A percentile compares a stretch with the other conserved stretches of the same genome.
These are phyloP conservation scores for Dryococelus australis DNA, from an alignment of 2,888 invertebrate species.

Conservation along the genomic window DNA sequence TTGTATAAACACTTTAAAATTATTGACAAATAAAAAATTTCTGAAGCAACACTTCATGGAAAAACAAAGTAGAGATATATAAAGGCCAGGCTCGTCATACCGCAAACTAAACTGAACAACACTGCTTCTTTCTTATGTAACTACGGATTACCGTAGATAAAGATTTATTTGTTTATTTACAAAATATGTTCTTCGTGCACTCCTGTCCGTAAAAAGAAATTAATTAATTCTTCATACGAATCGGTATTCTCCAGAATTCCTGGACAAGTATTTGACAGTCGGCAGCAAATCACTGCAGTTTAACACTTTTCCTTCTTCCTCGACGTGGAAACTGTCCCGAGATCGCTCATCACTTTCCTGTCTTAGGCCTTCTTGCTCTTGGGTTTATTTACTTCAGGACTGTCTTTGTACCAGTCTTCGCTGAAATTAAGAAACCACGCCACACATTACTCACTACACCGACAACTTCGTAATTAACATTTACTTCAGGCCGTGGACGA, in stretches of 20 bases:
- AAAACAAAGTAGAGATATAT: too few relatives aligned
- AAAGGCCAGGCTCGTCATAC: neutral
- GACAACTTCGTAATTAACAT: too few relatives aligned
- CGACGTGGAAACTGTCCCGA: neutral
- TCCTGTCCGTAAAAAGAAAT: neutral
- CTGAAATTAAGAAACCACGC: conserved; percentile 56
- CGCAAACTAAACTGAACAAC: neutral
- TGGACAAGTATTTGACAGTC: neutral
- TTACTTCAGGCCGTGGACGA: too few relatives aligned
- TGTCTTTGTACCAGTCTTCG: conserved; percentile 92
- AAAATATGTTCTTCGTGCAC: neutral
- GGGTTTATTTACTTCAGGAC: conserved; percentile 60
- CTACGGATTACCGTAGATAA: neutral
- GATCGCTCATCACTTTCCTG: conserved; percentile 56
- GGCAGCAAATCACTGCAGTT: neutral
- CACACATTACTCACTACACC: too few relatives aligned
- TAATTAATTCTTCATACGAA: neutral
- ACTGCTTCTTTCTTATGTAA: neutral
- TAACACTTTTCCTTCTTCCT: neutral
- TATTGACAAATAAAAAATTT: too few relatives aligned
- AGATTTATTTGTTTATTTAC: neutral
- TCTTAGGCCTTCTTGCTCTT: conserved; percentile 55
- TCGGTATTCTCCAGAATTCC: neutral
- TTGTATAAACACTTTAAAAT: too few relatives aligned
- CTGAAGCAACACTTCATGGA: too few relatives aligned